Conservation (phyloP, 2,113 vertebrate species). For the Dromaius novaehollandiae region DNA sequence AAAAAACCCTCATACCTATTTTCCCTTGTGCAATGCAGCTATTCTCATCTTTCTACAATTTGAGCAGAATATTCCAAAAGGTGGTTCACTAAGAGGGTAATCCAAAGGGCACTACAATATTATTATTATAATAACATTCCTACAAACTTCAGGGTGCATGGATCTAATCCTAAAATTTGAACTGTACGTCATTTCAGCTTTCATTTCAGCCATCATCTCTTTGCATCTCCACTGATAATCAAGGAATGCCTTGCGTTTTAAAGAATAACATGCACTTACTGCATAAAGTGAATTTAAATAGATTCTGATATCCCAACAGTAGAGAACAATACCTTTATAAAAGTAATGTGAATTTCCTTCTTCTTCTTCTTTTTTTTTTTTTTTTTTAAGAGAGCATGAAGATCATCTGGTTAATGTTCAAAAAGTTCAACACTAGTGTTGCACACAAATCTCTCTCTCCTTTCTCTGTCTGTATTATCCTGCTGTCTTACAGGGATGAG, state of each 20-base stretch:
- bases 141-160: background rate
- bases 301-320: background rate
- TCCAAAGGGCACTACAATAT: background rate
- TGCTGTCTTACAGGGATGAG: slow-evolving; percentile 34
- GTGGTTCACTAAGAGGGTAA: background rate
- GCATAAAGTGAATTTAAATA: background rate
- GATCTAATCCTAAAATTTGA: background rate
- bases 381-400: background rate
- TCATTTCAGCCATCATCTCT: background rate
- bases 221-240: background rate
- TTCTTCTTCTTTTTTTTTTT: slow-evolving; percentile 7
- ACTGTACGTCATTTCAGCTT: background rate
- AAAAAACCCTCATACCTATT: background rate
- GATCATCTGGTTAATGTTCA: slow-evolving; percentile 51
- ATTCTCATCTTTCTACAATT: background rate
- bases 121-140: background rate
- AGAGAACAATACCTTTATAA: background rate
- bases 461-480: background rate
- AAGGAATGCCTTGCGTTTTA: background rate
- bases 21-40: background rate
- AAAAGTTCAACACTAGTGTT: slow-evolving; percentile 46
- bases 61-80: background rate
- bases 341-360: slow-evolving; percentile 27
- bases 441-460: slow-evolving; percentile 46
- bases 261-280: background rate